Evolutionary conservation across 2,113 vertebrate species (phyloP), one percentile per base, ranked within the genome.

Genomic region (Agelaius phoeniceus): DNA sequence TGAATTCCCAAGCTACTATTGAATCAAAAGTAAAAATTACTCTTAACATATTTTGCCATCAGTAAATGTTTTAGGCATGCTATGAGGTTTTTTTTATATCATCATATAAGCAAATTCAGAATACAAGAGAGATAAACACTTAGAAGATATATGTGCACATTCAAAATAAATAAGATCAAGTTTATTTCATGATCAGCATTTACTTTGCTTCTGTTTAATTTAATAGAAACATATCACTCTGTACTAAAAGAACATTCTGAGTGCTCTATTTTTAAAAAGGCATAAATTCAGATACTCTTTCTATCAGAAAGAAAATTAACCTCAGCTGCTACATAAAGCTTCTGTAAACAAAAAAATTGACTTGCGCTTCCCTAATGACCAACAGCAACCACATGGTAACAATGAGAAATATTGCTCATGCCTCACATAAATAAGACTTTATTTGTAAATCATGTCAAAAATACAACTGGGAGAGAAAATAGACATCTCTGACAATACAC

Each of bases 21-120:
- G 69, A 92, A 63, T 28, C 31, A 79, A 87, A 91, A 44, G 84
- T 75, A 86, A 84, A 94, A 95, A 35, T n/a, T n/a, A 67, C 35
- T 20, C 58, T 87, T 72, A 92, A 84, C 23, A 49, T 41, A 31
- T 41, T 80, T 86, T 75, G 27, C 59, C 18, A 12, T 63, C 43
- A 67, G 46, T 52, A 41, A 67, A 84, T 61, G 89, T 81, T 87
- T 51, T 44, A 58, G 28, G 20, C 9, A 46, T 66, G n/a, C 52
- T 43, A 63, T 37, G 14, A 79, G 31, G 8, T 15, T 63, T 55
- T 55, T 55, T 74, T 65, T 5, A 9, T 41, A 58, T 74, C 61
- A 67, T 15, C 39, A 63, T 15, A 33, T 27, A 77, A 77, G 15
- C 11, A 91, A 83, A 81, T 39, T 55, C 35, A 87, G 51, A 41